Conservation (phyloP, 92 coral and sea anemone species). For the Parazoanthus darwini region DNA sequence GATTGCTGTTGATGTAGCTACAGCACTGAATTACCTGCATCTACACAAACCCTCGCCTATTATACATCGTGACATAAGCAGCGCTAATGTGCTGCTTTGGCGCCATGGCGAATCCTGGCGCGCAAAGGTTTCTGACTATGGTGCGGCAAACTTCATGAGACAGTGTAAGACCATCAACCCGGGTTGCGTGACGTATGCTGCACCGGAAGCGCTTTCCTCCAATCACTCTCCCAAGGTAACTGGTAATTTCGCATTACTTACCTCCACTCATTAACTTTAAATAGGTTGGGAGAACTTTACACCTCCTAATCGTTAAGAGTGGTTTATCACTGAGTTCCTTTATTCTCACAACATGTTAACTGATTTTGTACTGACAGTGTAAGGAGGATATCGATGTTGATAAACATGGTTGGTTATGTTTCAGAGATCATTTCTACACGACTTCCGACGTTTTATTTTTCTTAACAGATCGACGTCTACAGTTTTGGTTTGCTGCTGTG, state of each 20-base stretch:
- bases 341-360: too few species aligned
- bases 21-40: conserved; percentile 90
- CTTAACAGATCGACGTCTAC: conserved; percentile 81
- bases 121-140: conserved; percentile 95
- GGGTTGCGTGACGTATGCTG: conserved; percentile 89
- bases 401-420: neutral
- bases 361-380: too few species aligned
- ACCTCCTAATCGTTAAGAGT: too few species aligned
- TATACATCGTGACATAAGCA: conserved; percentile 94
- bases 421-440: neutral
- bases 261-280: neutral
- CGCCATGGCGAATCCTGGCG: conserved; percentile 84
- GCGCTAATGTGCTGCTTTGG: conserved; percentile 97
- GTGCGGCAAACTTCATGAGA: conserved; percentile 95
- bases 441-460: neutral
- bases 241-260: too few species aligned
- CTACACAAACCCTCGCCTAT: conserved; percentile 86
- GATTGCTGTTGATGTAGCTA: conserved; percentile 75
- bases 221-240: conserved; percentile 91
- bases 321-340: too few species aligned
- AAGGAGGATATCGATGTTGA: too few species aligned
- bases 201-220: conserved; percentile 89
- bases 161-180: conserved; percentile 89
- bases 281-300: too few species aligned
- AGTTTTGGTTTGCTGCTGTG: conserved; percentile 91